A percentile compares a stretch with the other conserved stretches of the same genome.
These are phyloP conservation scores for Microcebus murinus DNA, from an alignment of 2,113 vertebrate genomes.

Conservation along the genomic window DNA sequence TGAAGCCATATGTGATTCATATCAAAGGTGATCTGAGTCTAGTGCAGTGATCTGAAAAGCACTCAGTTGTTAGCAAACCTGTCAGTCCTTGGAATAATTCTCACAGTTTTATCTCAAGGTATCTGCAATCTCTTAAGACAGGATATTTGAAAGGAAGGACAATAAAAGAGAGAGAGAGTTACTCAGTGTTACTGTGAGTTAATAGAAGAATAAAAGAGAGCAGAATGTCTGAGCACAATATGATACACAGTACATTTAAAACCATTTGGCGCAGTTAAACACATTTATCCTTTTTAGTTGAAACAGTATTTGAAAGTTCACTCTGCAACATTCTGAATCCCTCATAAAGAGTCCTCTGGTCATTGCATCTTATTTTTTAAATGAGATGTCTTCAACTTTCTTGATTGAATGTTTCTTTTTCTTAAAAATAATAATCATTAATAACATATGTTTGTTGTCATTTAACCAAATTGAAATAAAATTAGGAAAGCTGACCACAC, in stretches of 20 bases:
- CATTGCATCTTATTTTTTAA: slow-evolving; percentile 20
- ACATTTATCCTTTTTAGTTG: neutral
- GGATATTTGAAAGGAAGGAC: slow-evolving; percentile 64
- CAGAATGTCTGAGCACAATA: neutral
- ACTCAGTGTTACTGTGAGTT: neutral
- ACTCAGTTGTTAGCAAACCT: slow-evolving; percentile 76
- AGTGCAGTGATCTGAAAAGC: slow-evolving; percentile 68
- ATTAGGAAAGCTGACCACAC: neutral
- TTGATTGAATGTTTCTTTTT: neutral
- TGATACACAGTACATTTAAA: neutral
- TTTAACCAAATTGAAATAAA: neutral
- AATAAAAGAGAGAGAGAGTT: neutral
- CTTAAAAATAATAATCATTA: neutral
- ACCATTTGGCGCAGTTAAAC: neutral
- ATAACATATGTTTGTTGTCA: neutral
- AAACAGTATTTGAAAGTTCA: neutral
- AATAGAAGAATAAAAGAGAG: neutral
- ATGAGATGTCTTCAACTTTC: neutral
- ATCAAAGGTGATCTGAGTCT: slow-evolving; percentile 70
- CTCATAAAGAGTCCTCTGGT: neutral
- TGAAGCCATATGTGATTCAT: slow-evolving; percentile 78
- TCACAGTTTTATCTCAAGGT: slow-evolving; percentile 73
- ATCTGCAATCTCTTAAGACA: slow-evolving; percentile 67
- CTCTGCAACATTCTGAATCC: neutral
- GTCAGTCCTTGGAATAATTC: slow-evolving; percentile 77